phyloP scores from a whole-genome alignment of 2,113 vertebrate genomes.

The Seriola quinqueradiata region DNA sequence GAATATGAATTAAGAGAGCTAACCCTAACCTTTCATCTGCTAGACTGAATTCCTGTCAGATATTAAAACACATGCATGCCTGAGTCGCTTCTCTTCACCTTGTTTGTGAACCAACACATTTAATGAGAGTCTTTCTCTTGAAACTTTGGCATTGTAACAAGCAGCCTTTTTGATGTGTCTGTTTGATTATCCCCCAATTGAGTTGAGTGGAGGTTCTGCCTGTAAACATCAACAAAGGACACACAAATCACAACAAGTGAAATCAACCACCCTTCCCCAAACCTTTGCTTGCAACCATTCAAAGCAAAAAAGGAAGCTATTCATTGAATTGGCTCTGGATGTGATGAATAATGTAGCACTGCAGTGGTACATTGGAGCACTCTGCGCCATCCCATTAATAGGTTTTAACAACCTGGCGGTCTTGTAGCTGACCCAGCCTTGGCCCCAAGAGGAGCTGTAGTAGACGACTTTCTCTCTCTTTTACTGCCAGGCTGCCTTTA shows the following conservation, averaged over 20 bases:
- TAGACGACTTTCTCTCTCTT: conserved; percentile 55
- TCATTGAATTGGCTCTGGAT: conserved; percentile 65
- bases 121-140: conserved; percentile 75
- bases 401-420: conserved; percentile 80
- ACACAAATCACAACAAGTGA: conserved; percentile 64
- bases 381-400: conserved; percentile 74
- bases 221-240: conserved; percentile 74
- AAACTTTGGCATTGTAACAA: conserved; percentile 77
- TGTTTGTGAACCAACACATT: conserved; percentile 75
- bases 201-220: conserved; percentile 61
- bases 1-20: conserved; percentile 74
- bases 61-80: conserved; percentile 69
- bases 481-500: conserved; percentile 45
- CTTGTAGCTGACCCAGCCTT: conserved; percentile 76
- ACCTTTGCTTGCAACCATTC: conserved; percentile 55
- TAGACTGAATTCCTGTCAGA: conserved; percentile 54
- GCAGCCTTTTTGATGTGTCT: conserved; percentile 76
- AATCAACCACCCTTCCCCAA: conserved; percentile 50
- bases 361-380: conserved; percentile 67
- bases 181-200: conserved; percentile 79
- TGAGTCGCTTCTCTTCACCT: conserved; percentile 62
- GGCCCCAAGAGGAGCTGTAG: conserved; percentile 60
- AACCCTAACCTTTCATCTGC: conserved; percentile 72
- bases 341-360: conserved; percentile 80
- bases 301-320: conserved; percentile 49